A percentile compares a stretch with the other conserved stretches of the same genome.
Conservation (phyloP, 2,113 vertebrate genomes). For the Stigmatopora nigra region DNA sequence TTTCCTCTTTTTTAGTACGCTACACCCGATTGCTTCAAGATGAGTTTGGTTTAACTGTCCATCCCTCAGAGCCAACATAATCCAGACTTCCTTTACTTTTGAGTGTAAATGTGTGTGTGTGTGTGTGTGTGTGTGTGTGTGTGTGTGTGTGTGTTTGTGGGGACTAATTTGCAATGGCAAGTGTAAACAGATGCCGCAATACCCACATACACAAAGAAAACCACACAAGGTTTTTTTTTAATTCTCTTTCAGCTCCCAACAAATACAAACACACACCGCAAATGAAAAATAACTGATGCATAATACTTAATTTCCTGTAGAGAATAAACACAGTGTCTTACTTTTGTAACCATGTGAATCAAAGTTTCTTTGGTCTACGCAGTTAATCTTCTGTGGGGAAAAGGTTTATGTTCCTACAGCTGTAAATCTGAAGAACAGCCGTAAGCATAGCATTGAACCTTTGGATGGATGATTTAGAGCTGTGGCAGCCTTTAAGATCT, state of each 20-base stretch:
- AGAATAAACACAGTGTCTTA: conserved; percentile 25
- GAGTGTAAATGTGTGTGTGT: conserved; percentile 19
- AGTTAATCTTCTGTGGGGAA: conserved; percentile 5
- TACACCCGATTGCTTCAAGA: conserved; percentile 65
- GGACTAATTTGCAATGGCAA: conserved; percentile 44
- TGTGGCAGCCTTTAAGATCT: conserved; percentile 35
- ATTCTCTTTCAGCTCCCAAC: conserved; percentile 16
- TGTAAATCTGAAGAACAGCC: conserved; percentile 26
- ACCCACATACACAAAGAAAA: conserved; percentile 21
- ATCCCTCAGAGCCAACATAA: conserved; percentile 61
- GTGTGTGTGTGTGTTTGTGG: conserved; percentile 27
- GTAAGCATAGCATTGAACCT: conserved; percentile 9
- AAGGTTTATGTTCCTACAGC: conserved; percentile 16
- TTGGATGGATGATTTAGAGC: conserved; percentile 27
- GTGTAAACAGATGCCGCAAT: conserved; percentile 59
- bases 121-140: too few species aligned
- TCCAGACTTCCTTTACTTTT: conserved; percentile 60
- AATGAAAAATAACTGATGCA: conserved; percentile 13
- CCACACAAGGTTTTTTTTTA: conserved; percentile 15
- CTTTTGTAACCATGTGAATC: conserved; percentile 8
- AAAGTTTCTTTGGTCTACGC: conserved; percentile 25
- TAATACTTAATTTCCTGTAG: conserved; percentile 16
- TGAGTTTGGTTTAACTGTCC: conserved; percentile 62
- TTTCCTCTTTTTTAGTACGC: conserved; percentile 35
- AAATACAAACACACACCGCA: conserved; percentile 18